A percentile compares a stretch with the other conserved stretches of the same genome.
Evolutionary conservation across 2,113 vertebrate species (phyloP).

Genomic region (Dromas ardeola): DNA sequence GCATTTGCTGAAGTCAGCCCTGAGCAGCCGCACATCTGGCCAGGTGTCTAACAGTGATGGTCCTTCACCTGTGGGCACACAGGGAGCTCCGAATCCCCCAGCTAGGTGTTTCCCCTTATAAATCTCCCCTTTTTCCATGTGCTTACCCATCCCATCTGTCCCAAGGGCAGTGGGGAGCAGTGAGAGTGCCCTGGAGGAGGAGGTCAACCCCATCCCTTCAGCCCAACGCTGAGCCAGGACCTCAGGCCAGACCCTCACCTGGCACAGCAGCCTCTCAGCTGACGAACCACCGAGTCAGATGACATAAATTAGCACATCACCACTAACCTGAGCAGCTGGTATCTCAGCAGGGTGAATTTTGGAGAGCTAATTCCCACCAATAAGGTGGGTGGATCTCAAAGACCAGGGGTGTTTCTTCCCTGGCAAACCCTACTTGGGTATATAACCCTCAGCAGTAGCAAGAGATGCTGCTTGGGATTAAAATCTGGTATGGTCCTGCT

Average conservation of each 20-base stretch:
- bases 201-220: not conserved
- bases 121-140: not conserved
- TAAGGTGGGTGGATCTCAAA: not conserved
- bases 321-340: not conserved
- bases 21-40: not conserved
- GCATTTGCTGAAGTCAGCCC: not conserved
- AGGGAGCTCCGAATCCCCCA: not conserved
- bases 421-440: not conserved
- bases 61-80: not conserved
- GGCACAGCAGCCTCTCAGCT: not conserved
- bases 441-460: not conserved
- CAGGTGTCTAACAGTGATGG: not conserved
- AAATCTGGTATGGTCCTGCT: not conserved
- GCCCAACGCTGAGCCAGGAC: not conserved
- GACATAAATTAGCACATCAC: not conserved
- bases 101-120: not conserved
- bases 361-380: not conserved
- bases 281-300: not conserved
- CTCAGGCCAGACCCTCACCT: not conserved
- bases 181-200: not conserved
- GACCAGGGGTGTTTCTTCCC: not conserved
- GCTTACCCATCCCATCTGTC: fast-evolving
- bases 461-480: not conserved
- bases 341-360: not conserved
- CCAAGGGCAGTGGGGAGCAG: not conserved